Evolutionary conservation across 2,113 vertebrate species (phyloP).

Genomic region (Tragelaphus buxtoni): DNA sequence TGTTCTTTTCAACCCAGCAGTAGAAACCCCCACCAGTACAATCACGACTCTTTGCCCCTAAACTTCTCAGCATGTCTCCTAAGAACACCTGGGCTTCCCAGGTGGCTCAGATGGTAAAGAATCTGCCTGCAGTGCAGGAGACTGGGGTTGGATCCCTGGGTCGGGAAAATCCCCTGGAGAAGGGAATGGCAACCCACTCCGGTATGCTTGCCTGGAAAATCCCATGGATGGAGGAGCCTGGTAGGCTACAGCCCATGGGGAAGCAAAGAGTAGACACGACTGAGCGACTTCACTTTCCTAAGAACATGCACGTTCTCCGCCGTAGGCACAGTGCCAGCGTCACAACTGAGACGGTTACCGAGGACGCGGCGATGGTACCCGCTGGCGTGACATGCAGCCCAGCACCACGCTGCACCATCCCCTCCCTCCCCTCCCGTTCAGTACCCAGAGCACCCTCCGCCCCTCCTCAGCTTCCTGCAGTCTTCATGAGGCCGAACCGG

Average conservation of each 20-base stretch:
- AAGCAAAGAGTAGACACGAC: accelerated
- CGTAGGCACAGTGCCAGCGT: not conserved
- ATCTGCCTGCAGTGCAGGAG: not conserved
- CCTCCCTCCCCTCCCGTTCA: not conserved
- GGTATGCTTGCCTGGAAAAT: not conserved
- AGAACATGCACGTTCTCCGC: accelerated
- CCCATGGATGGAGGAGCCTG: not conserved
- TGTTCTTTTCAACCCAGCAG: not conserved
- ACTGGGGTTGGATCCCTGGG: not conserved
- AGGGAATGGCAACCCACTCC: not conserved
- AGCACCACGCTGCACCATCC: accelerated
- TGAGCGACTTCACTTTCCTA: not conserved
- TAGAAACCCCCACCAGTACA: not conserved
- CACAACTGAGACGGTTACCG: not conserved
- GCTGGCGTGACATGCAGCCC: not conserved
- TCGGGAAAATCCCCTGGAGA: not conserved
- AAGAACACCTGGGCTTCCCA: not conserved
- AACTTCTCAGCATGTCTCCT: not conserved
- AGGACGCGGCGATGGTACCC: accelerated
- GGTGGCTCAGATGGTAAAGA: not conserved
- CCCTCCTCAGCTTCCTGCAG: not conserved
- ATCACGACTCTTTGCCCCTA: not conserved
- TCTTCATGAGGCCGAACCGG: not conserved
- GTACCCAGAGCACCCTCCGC: not conserved
- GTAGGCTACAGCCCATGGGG: not conserved